phyloP scores from a whole-genome alignment of 2,888 invertebrate species.

The Iselma pallidipennis region DNA sequence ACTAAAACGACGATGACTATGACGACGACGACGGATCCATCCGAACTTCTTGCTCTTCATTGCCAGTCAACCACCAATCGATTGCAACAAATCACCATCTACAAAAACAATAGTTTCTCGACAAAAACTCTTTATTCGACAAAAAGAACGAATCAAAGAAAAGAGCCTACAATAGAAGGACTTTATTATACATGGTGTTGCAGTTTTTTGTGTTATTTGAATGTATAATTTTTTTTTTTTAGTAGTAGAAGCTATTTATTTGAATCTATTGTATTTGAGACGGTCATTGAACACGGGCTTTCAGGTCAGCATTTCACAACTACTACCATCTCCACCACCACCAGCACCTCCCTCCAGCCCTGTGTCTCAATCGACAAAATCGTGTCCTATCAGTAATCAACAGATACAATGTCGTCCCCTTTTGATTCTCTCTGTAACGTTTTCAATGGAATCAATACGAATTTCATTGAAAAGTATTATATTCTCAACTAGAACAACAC shows the following conservation, averaged over 20 bases:
- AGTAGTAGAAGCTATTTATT: not conserved
- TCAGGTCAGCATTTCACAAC: slow-evolving; percentile 46
- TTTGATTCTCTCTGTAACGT: not conserved
- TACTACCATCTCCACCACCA: slow-evolving; percentile 25
- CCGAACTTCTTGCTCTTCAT: slow-evolving; percentile 5
- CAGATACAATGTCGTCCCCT: slow-evolving; percentile 28
- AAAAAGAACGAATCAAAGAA: too few species aligned
- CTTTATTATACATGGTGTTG: too few species aligned
- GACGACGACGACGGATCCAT: slow-evolving; percentile 2
- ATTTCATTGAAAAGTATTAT: slow-evolving; percentile 29
- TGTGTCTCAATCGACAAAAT: slow-evolving; percentile 30
- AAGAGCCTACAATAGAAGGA: too few species aligned
- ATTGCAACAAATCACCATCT: not conserved
- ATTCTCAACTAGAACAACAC: slow-evolving; percentile 18
- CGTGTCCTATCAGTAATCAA: slow-evolving; percentile 47
- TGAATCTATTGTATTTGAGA: not conserved
- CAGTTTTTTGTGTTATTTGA: not conserved
- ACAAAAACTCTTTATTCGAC: too few species aligned
- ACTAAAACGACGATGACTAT: not conserved
- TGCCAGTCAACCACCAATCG: not conserved
- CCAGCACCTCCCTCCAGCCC: too few species aligned
- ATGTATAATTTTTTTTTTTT: not conserved
- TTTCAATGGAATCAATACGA: slow-evolving; percentile 31
- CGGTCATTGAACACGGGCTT: slow-evolving; percentile 34
- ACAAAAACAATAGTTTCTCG: not conserved